Conservation (phyloP, 2,113 vertebrate species). For the Paratilapia polleni region DNA sequence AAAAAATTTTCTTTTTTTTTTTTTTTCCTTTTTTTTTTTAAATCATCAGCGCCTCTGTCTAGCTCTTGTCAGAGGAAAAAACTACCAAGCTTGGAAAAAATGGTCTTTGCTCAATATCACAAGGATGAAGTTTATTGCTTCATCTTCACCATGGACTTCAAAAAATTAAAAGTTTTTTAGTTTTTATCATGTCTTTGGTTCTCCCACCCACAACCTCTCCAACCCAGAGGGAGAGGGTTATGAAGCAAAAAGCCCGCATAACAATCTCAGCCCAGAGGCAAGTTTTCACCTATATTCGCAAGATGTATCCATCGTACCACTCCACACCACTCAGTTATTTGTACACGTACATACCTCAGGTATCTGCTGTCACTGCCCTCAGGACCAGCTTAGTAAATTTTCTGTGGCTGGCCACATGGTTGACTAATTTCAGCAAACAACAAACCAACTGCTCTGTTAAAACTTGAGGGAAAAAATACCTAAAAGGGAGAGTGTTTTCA, state of each 20-base stretch:
- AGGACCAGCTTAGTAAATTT: background rate
- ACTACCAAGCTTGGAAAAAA: background rate
- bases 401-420: background rate
- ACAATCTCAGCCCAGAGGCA: background rate
- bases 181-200: background rate
- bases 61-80: background rate
- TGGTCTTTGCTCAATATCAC: background rate
- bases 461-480: too few relatives aligned
- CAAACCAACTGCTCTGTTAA: too few relatives aligned
- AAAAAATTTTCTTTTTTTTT: background rate
- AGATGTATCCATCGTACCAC: background rate
- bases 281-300: background rate
- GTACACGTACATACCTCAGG: background rate
- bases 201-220: background rate
- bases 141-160: background rate
- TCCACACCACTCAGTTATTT: background rate
- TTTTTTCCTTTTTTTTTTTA: background rate
- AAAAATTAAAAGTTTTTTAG: background rate
- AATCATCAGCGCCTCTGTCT: background rate
- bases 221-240: background rate
- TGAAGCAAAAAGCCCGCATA: background rate
- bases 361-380: background rate
- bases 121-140: too few relatives aligned
- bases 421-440: background rate
- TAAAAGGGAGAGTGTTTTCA: too few relatives aligned